A percentile compares a stretch with the other conserved stretches of the same genome.
These are phyloP conservation scores for Cotesia vestalis DNA, from an alignment of 1,140 invertebrate species.

Conservation along the genomic window DNA sequence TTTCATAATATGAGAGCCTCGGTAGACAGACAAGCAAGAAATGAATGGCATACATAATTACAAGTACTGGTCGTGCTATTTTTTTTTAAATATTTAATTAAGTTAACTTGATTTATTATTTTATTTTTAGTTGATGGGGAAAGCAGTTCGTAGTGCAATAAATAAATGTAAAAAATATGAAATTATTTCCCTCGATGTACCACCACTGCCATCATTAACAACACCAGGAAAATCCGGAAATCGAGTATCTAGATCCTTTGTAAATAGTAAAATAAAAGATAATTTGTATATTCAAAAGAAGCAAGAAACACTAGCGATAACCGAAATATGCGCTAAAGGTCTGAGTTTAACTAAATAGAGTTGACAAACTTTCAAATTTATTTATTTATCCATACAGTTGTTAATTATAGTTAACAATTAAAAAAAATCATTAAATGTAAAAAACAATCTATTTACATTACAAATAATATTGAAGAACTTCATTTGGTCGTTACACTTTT, in stretches of 20 bases:
- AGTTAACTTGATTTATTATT: background rate
- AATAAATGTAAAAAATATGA: slow-evolving; percentile 52
- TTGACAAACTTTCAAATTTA: slow-evolving; percentile 20
- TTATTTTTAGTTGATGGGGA: slow-evolving; percentile 46
- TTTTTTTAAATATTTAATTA: too few species aligned
- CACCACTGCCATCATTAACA: slow-evolving; percentile 38
- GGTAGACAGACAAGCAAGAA: too few species aligned
- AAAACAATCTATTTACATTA: slow-evolving; percentile 6
- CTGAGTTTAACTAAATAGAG: slow-evolving; percentile 46
- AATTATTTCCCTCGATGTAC: slow-evolving; percentile 36
- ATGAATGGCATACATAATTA: too few species aligned
- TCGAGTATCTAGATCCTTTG: slow-evolving; percentile 22
- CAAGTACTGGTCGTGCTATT: too few species aligned
- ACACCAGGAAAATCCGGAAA: slow-evolving; percentile 21
- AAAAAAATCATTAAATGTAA: slow-evolving; percentile 17
- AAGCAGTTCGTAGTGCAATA: slow-evolving; percentile 45
- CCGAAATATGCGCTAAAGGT: slow-evolving; percentile 57
- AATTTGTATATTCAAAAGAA: slow-evolving; percentile 44
- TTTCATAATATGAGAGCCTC: too few species aligned
- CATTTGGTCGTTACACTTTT: too few species aligned
- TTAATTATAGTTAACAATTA: background rate
- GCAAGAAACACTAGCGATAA: slow-evolving; percentile 46
- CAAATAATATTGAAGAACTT: too few species aligned
- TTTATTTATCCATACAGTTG: slow-evolving; percentile 25
- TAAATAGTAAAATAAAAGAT: slow-evolving; percentile 37